phyloP scores from a whole-genome alignment of 2,113 vertebrate species.

The Alethe castanea region DNA sequence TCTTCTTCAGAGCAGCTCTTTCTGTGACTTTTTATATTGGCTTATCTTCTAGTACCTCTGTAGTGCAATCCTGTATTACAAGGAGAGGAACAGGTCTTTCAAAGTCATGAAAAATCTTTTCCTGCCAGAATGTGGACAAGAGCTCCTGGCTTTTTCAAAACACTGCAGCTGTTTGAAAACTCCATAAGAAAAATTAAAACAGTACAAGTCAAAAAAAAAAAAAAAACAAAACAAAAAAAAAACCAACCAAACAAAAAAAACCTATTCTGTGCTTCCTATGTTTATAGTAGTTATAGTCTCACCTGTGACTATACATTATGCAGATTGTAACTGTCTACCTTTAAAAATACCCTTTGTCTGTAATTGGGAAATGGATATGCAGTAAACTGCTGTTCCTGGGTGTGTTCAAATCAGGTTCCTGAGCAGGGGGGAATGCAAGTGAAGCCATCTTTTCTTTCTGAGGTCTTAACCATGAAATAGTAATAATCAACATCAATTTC shows the following conservation, averaged over 20 bases:
- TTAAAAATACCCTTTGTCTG: not conserved
- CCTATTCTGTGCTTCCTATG: not conserved
- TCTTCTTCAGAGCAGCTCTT: not conserved
- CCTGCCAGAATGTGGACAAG: not conserved
- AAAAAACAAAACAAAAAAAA: not conserved
- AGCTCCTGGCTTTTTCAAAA: not conserved
- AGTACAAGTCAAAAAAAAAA: not conserved
- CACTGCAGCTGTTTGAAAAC: not conserved
- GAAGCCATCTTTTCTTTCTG: not conserved
- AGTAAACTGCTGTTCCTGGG: not conserved
- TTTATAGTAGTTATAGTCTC: not conserved
- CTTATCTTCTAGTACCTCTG: not conserved
- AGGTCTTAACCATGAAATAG: not conserved
- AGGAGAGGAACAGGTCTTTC: not conserved
- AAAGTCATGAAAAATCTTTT: not conserved
- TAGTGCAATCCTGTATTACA: not conserved
- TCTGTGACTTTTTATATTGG: not conserved
- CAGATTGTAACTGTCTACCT: not conserved
- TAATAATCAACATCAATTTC: not conserved
- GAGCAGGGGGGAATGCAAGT: not conserved
- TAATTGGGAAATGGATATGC: not conserved
- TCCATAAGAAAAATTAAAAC: not conserved
- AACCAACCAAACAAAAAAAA: not conserved
- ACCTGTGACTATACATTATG: not conserved
- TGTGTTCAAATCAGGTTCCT: not conserved